These are phyloP conservation scores for Nycteola revayana DNA, from an alignment of 2,888 invertebrate genomes.

Conservation along the genomic window DNA sequence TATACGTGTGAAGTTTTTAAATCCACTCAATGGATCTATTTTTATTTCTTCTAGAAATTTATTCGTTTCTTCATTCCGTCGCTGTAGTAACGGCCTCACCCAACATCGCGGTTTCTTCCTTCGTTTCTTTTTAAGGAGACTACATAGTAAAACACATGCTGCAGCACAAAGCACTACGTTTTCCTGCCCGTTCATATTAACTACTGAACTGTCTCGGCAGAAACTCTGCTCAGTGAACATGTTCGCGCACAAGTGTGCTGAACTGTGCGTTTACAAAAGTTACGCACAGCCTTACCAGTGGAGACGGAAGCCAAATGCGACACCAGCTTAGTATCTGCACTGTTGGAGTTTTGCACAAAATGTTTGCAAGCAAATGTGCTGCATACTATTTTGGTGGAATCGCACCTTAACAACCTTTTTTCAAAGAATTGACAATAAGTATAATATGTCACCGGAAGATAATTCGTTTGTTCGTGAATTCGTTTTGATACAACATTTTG, in stretches of 20 bases:
- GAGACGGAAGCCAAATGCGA: conserved; percentile 8
- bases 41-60: no score
- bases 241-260: conserved; percentile 18
- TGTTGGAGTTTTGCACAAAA: conserved; percentile 16
- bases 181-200: conserved; percentile 22
- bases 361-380: conserved; percentile 14
- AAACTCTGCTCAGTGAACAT: conserved; percentile 18
- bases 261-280: conserved; percentile 13
- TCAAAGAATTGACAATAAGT: no score
- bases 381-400: conserved; percentile 15
- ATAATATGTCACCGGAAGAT: no score
- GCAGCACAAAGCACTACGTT: conserved; percentile 26
- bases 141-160: conserved; percentile 19
- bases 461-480: no score
- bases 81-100: no score
- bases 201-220: conserved; percentile 12
- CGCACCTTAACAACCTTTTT: no score
- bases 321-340: conserved; percentile 7
- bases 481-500: no score
- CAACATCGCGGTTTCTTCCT: conserved; percentile 27
- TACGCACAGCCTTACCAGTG: conserved; percentile 13
- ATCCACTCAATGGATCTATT: no score
- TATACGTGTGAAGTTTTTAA: no score
- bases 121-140: conserved; percentile 19
- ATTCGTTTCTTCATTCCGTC: no score